Evolutionary conservation across 2,888 invertebrate genomes (phyloP).

Genomic region (Agrotis exclamationis): DNA sequence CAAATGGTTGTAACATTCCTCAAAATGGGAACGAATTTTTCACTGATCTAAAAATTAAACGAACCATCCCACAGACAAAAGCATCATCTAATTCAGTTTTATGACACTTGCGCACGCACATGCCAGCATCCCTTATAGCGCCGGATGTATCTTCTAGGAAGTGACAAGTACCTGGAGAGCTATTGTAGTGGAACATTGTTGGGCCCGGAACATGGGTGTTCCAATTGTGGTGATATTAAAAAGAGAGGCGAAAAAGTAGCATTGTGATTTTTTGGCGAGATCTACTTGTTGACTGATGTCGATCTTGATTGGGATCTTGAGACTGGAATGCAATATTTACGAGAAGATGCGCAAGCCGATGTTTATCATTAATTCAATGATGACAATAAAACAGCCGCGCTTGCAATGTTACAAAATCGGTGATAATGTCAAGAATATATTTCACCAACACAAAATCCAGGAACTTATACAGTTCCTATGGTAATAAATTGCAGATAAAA

Average conservation of each 20-base stretch:
- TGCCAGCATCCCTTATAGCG: constrained; percentile 66
- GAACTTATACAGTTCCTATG: constrained; percentile 31
- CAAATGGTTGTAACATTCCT: neutral
- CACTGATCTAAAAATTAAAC: neutral
- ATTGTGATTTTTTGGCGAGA: constrained; percentile 12
- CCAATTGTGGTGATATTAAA: constrained; percentile 23
- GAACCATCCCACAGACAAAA: constrained; percentile 24
- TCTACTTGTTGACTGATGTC: constrained; percentile 11
- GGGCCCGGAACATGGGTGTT: constrained; percentile 44
- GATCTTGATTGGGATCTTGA: neutral
- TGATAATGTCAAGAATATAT: constrained; percentile 20
- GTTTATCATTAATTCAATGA: constrained; percentile 15
- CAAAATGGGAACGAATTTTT: neutral
- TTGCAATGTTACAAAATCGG: neutral
- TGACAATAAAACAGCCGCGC: neutral
- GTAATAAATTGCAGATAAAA: constrained; percentile 37
- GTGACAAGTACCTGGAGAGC: constrained; percentile 56
- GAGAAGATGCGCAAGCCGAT: neutral
- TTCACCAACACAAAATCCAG: constrained; percentile 16
- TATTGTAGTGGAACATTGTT: constrained; percentile 55
- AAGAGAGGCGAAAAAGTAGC: constrained; percentile 8
- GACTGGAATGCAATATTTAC: constrained; percentile 23
- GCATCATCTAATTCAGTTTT: constrained; percentile 25
- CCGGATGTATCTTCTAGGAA: constrained; percentile 68
- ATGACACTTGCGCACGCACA: constrained; percentile 59